Evolutionary conservation across 2,113 vertebrate species (phyloP), one percentile per base, ranked within the genome.

Genomic region (Sialia sialis): DNA sequence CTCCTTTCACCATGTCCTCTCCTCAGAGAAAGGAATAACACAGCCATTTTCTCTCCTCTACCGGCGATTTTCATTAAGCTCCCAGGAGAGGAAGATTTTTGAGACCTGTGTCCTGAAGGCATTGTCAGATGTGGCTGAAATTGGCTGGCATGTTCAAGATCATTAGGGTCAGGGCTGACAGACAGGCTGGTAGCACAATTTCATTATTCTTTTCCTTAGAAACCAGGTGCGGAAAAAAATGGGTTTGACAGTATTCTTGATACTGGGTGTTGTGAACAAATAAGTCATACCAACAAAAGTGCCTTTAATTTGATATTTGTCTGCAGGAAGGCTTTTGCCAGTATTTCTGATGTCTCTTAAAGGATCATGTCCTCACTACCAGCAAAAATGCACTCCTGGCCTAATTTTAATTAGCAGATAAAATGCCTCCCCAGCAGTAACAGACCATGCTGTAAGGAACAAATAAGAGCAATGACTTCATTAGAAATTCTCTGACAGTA

Each of bases 131-230:
- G 70, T 52, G 49, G 82, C 70, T 72, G 85, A 72, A 94, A 90
- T 90, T 66, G 92, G 48, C 79, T 83, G 72, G 87, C 85, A 46
- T 69, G 63, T 94, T 94, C 82, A 91, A 89, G 84, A 93, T 87
- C 87, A 63, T 82, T 89, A 91, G 38, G 93, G 84, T 89, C 70
- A 85, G 79, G 54, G 67, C 67, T 91, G 92, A 87, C 49, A 89
- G 93, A 83, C 90, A 87, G 90, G 58, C 84, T 80, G 44, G 58
- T 69, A 80, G 32, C 22, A 30, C 5, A 5, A 90, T 32, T 82
- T 38, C 39, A 15, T 82, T 87, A 36, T 72, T 79, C 78, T 76
- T 84, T 89, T 51, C 60, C 56, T 72, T 84, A 69, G 75, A 91
- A 93, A 90, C 29, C 34, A n/a, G 34, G 17, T 49, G 89, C 4